Evolutionary conservation across 2,888 invertebrate genomes (phyloP), one percentile per base, ranked within the genome.

Genomic region (Therioaphis trifolii): DNA sequence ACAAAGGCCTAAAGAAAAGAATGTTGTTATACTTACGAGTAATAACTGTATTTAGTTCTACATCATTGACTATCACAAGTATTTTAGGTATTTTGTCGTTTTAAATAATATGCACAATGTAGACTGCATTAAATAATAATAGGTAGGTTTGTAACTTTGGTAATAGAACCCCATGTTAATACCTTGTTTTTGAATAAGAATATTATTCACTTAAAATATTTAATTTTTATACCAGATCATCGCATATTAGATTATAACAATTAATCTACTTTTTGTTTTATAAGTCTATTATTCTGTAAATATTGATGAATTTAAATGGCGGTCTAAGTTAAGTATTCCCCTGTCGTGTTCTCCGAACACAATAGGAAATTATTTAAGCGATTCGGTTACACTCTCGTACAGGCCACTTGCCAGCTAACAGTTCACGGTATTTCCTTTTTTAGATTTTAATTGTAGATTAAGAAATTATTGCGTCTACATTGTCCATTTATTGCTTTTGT

Each of bases 41-140:
- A 69, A 69, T 69, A 69, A 46, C 69, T 43, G 21, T 43, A 69
- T 43, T 69, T 69, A 69, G 69, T 69, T 69, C 69, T 24, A 43
- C 43, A 43, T 14, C 69, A 21, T 15, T 69, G 43, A n/a, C 43
- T 35, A 35, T 21, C 24, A 11, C 29, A 35, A 35, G 35, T 15
- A 29, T 18, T 15, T 24, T 14, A n/a, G 21, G n/a, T 40, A 7
- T 21, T n/a, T 69, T 24, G 69, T 69, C 69, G 69, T 46, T 21
- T 46, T 69, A 69, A 69, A 46, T 24, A 24, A 35, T 35, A 35
- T 35, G 35, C 55, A 55, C n/a, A 55, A 55, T 55, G 55, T 55
- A 18, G 55, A 35, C 35, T 5, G 35, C n/a, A n/a, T n/a, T n/a
- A n/a, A n/a, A 49, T 49, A 49, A 49, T 49, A 49, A 49, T 49